A percentile compares a stretch with the other conserved stretches of the same genome.
Evolutionary conservation across 2,797 vertebrate genomes (phyloP).

Genomic region (Semotilus atromaculatus): DNA sequence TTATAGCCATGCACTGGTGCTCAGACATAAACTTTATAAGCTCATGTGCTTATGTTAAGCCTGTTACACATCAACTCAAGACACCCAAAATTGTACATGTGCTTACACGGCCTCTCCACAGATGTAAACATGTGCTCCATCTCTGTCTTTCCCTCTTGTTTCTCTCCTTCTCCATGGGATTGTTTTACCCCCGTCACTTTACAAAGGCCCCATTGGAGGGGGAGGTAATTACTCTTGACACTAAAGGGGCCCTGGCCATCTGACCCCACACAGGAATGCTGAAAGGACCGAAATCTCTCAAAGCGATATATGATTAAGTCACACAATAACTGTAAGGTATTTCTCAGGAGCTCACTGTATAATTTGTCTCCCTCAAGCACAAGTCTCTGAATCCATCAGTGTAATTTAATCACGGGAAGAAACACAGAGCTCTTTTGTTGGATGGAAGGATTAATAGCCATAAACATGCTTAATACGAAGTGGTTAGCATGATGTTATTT

Average conservation of each 20-base stretch:
- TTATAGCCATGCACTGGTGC: slow-evolving; percentile 31
- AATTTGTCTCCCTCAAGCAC: slow-evolving; percentile 37
- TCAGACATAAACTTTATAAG: slow-evolving; percentile 18
- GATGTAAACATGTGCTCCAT: slow-evolving; percentile 32
- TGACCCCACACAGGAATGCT: slow-evolving; percentile 72
- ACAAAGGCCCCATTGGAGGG: slow-evolving; percentile 55
- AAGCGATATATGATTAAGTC: slow-evolving; percentile 44
- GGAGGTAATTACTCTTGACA: slow-evolving; percentile 53
- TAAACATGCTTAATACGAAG: background rate
- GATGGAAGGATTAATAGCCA: slow-evolving; percentile 12
- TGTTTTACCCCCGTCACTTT: slow-evolving; percentile 16
- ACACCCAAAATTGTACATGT: slow-evolving; percentile 23
- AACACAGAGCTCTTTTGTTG: slow-evolving; percentile 28
- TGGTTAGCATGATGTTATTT: background rate
- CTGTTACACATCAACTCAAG: background rate
- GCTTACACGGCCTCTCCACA: slow-evolving; percentile 31
- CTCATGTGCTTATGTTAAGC: slow-evolving; percentile 22
- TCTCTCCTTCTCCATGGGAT: slow-evolving; percentile 9
- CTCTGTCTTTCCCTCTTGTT: background rate
- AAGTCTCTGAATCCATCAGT: slow-evolving; percentile 6
- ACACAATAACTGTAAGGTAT: slow-evolving; percentile 20
- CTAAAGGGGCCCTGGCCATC: slow-evolving; percentile 70
- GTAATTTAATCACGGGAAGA: slow-evolving; percentile 6
- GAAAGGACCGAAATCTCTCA: slow-evolving; percentile 59
- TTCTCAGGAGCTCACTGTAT: slow-evolving; percentile 17